These are phyloP conservation scores for Metopolophium dirhodum DNA, from an alignment of 1,140 invertebrate genomes.

Conservation along the genomic window DNA sequence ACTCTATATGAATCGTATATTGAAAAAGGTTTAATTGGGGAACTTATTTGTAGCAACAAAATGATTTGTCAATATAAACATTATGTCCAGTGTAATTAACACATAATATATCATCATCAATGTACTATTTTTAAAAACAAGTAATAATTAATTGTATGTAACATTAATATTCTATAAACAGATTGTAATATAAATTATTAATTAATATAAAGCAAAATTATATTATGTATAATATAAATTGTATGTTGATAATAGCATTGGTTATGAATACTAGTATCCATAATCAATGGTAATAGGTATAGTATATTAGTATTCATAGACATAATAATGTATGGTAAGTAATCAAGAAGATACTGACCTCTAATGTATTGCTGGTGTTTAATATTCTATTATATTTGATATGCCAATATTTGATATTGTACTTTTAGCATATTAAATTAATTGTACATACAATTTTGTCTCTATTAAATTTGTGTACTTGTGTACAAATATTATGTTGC, in stretches of 20 bases:
- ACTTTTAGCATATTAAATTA: background rate
- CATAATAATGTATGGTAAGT: too few species aligned
- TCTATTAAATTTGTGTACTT: background rate
- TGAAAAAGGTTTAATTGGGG: constrained; percentile 28
- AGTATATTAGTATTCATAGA: too few species aligned
- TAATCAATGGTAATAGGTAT: too few species aligned
- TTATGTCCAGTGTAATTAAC: constrained; percentile 29
- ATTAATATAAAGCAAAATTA: background rate
- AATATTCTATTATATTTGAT: background rate
- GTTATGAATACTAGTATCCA: too few species aligned
- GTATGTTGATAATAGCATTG: background rate
- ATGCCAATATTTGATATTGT: background rate
- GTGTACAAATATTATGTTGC: background rate
- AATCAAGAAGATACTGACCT: too few species aligned
- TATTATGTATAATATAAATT: background rate
- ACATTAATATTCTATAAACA: background rate
- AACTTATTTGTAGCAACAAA: background rate
- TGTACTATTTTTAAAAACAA: background rate
- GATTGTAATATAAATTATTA: background rate
- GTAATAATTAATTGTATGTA: background rate
- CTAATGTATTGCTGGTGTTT: background rate
- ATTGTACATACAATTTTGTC: background rate
- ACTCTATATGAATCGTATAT: constrained; percentile 34
- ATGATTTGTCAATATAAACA: constrained; percentile 18
- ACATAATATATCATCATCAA: background rate